Base-by-base conservation (phyloP, 2,113 vertebrate genomes). In the Danionella cerebrum region DNA sequence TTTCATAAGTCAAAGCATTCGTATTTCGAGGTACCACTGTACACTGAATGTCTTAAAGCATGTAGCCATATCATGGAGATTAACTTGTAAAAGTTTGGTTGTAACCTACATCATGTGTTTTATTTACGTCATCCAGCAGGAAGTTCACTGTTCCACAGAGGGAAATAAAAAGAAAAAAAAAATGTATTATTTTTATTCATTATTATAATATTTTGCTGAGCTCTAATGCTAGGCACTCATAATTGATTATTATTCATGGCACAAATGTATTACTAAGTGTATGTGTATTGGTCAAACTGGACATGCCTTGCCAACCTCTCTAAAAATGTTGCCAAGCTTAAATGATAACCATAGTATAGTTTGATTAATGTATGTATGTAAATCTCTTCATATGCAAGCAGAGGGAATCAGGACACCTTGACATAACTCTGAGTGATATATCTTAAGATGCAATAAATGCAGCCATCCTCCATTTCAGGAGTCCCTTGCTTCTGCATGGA, bases 401-500 rank as follows among this genome's bases (percentile, higher is more conserved):
- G 12, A 52, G 21, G 9, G 11, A 52, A 47, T 19, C 44, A 33
- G 12, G 35, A 42, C 42, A 27, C 18, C 35, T 63, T 36, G 51
- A 33, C 33, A 39, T 22, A 24, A 39, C 62, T 67, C 60, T 52
- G 47, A 36, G 36, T 50, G 22, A 60, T 62, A 29, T 47, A 24
- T 67, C 54, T 58, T 64, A 67, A 25, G 29, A 31, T 52, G 11
- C 14, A 50, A 74, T 69, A 71, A 74, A 77, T 74, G 53, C 52
- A 51, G 38, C 59, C 18, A 58, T 58, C 21, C 38, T 39, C 38
- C 0, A 41, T 58, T 25, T 41, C 14, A 22, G 19, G 21, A 41
- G 35, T 21, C 14, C 18, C 21, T 39, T 6, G 4, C 13, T 8
- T 58, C 4, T 58, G 39, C 14, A 36, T 55, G 22, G 53, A 3